phyloP scores from a whole-genome alignment of 2,888 invertebrate species.

The Notodonta dromedarius region DNA sequence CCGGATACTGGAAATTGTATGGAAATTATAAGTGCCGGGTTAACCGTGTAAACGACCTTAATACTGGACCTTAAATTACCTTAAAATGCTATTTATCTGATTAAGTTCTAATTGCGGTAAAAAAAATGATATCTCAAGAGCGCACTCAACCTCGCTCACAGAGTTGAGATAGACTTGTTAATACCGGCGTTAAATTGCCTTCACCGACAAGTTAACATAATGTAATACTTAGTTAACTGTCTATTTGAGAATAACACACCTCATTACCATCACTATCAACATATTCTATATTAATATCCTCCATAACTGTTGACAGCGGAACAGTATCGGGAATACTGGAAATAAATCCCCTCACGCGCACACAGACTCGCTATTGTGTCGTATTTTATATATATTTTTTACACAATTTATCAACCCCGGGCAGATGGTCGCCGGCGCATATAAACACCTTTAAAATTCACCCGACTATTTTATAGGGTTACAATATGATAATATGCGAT shows the following conservation, averaged over 20 bases:
- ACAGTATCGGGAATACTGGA: constrained; percentile 34
- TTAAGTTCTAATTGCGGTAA: too few species aligned
- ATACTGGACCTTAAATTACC: too few species aligned
- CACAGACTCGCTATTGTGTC: constrained; percentile 55
- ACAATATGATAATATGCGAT: constrained; percentile 72
- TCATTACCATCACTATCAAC: constrained; percentile 2
- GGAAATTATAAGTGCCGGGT: too few species aligned
- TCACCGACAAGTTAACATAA: background rate
- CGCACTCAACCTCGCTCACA: too few species aligned
- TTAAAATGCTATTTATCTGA: too few species aligned
- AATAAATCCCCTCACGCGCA: constrained; percentile 46
- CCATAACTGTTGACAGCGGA: constrained; percentile 26
- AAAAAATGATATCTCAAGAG: too few species aligned
- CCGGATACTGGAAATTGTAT: too few species aligned
- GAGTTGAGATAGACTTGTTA: too few species aligned
- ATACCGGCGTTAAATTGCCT: background rate
- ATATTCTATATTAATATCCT: constrained; percentile 4
- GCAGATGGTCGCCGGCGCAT: constrained; percentile 75
- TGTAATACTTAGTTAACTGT: constrained; percentile 2
- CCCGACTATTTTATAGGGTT: constrained; percentile 73
- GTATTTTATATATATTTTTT: constrained; percentile 63
- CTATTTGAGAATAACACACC: background rate
- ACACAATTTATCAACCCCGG: constrained; percentile 79
- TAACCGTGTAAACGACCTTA: too few species aligned
- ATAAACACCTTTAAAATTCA: constrained; percentile 79